phyloP scores from a whole-genome alignment of 2,888 invertebrate genomes.

The Synergus laeviventris region DNA sequence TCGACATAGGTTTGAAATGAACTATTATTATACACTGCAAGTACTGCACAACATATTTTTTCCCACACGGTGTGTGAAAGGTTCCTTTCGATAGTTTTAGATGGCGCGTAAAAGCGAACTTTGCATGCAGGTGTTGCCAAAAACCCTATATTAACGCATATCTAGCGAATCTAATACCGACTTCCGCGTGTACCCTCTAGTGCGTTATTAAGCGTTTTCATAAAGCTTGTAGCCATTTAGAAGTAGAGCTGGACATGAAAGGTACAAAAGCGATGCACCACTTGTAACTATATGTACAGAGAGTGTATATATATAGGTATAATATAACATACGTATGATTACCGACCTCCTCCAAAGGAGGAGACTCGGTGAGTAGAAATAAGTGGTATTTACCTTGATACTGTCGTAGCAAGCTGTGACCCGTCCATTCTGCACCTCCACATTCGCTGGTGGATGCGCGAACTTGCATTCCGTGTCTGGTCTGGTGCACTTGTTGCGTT shows the following conservation, averaged over 20 bases:
- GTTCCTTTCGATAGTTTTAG: too few species aligned
- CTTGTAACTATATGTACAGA: constrained; percentile 48
- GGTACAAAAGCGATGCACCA: constrained; percentile 53
- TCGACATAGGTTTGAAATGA: too few species aligned
- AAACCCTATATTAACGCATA: constrained; percentile 2
- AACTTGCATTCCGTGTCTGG: constrained; percentile 99
- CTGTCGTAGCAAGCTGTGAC: constrained; percentile 99
- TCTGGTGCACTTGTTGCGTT: constrained; percentile 99
- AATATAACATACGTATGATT: neutral
- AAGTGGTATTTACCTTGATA: constrained; percentile 92
- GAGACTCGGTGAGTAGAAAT: constrained; percentile 1
- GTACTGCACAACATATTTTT: too few species aligned
- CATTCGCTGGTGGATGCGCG: constrained; percentile 99
- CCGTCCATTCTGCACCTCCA: constrained; percentile 99
- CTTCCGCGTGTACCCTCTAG: constrained; percentile 34
- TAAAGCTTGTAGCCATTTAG: constrained; percentile 54
- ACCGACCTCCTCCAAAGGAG: neutral
- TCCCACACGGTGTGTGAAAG: too few species aligned
- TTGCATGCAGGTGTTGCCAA: neutral
- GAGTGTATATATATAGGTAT: constrained; percentile 34
- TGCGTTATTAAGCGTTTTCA: constrained; percentile 55
- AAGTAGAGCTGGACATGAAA: constrained; percentile 52
- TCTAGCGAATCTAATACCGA: constrained; percentile 8
- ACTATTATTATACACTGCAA: too few species aligned
- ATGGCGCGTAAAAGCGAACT: too few species aligned